A percentile compares a stretch with the other conserved stretches of the same genome.
Evolutionary conservation across 2,797 vertebrate species (phyloP).

Genomic region (Euphonia xanthogaster): DNA sequence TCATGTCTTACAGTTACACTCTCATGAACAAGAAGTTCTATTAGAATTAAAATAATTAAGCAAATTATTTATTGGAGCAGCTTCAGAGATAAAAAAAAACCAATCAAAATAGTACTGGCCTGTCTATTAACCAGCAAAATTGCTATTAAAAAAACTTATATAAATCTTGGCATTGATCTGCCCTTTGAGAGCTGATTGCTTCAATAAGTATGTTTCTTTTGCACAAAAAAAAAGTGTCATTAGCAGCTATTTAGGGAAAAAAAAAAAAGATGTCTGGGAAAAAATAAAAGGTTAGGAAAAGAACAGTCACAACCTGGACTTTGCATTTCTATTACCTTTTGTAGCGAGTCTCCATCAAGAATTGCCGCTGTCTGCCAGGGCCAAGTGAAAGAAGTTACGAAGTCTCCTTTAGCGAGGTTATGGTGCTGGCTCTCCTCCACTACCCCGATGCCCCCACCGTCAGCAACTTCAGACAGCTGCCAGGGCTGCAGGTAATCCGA

Average conservation of each 20-base stretch:
- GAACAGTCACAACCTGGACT: not conserved
- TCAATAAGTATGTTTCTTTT: not conserved
- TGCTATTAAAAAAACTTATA: not conserved
- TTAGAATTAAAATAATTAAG: not conserved
- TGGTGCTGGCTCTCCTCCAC: constrained; percentile 84
- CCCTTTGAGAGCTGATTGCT: not conserved
- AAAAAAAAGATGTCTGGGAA: not conserved
- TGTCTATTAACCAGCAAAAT: not conserved
- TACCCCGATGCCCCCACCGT: constrained; percentile 89
- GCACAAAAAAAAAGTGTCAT: not conserved
- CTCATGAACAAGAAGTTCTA: not conserved
- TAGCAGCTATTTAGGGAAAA: not conserved
- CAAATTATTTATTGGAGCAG: not conserved
- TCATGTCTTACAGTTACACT: not conserved
- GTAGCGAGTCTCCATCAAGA: constrained; percentile 79
- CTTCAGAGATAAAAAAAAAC: not conserved
- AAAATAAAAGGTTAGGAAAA: not conserved
- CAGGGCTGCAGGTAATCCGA: constrained; percentile 86
- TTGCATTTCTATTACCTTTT: constrained; percentile 81
- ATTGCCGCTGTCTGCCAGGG: constrained; percentile 89
- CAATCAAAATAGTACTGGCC: not conserved
- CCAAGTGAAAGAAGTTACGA: constrained; percentile 89
- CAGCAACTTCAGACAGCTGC: constrained; percentile 81
- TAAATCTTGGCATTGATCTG: not conserved
- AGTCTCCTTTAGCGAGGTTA: constrained; percentile 74